phyloP scores from a whole-genome alignment of 2,113 vertebrate genomes.

The Myrmecophaga tridactyla region DNA sequence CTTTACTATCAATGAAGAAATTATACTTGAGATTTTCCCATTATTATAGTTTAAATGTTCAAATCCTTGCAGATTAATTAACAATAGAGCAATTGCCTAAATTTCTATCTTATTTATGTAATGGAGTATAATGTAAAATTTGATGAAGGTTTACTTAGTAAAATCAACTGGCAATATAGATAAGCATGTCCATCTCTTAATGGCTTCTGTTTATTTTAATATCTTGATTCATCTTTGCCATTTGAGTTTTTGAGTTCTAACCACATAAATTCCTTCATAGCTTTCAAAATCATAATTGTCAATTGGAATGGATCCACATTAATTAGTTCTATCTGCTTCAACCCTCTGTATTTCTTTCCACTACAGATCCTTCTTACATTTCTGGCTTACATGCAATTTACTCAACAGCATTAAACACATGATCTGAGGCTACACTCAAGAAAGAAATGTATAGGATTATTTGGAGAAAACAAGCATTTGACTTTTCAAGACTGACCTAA shows the following conservation, averaged over 20 bases:
- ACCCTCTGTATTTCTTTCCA: neutral
- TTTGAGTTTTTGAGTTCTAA: neutral
- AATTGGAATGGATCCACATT: constrained; percentile 20
- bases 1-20: neutral
- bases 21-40: neutral
- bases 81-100: neutral
- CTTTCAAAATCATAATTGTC: rapidly evolving
- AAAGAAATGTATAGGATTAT: constrained; percentile 49
- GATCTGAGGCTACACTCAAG: constrained; percentile 22
- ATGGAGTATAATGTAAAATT: neutral
- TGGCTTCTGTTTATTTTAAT: neutral
- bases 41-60: neutral
- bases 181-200: neutral
- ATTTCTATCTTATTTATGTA: neutral
- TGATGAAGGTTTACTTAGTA: neutral
- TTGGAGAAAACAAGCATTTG: constrained; percentile 58
- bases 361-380: constrained; percentile 31
- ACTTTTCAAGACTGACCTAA: constrained; percentile 61
- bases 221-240: neutral
- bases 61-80: neutral
- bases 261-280: neutral
- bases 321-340: constrained; percentile 12
- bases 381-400: constrained; percentile 11
- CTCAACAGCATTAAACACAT: constrained; percentile 57
- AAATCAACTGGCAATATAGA: neutral